Base-by-base conservation (phyloP, 2,888 invertebrate genomes). In the Thereva unica region DNA sequence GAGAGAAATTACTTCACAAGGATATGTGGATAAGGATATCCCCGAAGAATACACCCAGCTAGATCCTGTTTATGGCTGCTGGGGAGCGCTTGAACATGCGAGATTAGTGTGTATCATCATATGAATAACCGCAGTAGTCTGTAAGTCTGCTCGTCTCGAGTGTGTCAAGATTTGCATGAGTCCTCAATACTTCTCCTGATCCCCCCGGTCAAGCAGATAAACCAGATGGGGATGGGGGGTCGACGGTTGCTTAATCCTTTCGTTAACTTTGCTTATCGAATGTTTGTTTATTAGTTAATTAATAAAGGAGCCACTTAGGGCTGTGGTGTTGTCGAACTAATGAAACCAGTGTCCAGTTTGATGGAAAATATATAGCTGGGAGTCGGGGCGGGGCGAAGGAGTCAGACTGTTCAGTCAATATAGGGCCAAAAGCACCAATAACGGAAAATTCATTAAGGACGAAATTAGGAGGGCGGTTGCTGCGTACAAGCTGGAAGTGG, bases 241-340 rank as follows among this genome's bases (percentile, higher is more conserved):
- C 23, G 23, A 23, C 23, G 23, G 55, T 49, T 54, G 54, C 59
- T 40, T 61, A 66, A 66, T 66, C 55, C 68, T 49, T 49, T 55
- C 54, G 45, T 41, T 47, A 55, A 59, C 68, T 63, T 61, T 68
- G 57, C 66, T 68, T 61, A 68, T 68, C 61, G 47, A 52, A 52
- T 68, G 61, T 66, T 68, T 68, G 66, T 61, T 68, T 65, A 66
- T 68, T 61, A 68, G 65, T 66, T 68, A 65, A 68, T 68, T 61
- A 68, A 66, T 55, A 61, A 66, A 57, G 61, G 59, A 55, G 53
- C 57, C 50, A 53, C 23, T 23, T 23, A 23, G 23, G 23, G 23
- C 23, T 23, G 23, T 23, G 23, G 23, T 23, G 23, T 23, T 23
- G 23, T 23, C 23, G 23, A 23, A 23, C 23, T 23, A 23, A 23